A percentile compares a stretch with the other conserved stretches of the same genome.
phyloP scores from a whole-genome alignment of 2,797 vertebrate genomes.

The Tiaroga cobitis region DNA sequence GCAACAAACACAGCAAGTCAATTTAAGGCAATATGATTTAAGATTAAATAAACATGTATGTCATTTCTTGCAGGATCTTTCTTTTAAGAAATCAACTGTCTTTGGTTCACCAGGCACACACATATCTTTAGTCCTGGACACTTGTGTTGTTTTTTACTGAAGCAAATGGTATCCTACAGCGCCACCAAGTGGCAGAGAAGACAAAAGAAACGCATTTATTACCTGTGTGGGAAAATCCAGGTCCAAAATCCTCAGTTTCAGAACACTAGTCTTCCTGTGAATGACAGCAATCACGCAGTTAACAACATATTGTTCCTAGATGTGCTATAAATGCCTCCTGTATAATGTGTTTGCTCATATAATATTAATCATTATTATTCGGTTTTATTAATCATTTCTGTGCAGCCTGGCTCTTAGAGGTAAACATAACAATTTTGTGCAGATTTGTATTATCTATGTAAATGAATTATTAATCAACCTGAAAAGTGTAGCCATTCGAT shows the following conservation, averaged over 20 bases:
- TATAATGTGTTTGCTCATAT: neutral
- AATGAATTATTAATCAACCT: neutral
- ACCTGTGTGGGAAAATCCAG: slow-evolving; percentile 64
- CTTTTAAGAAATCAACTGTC: neutral
- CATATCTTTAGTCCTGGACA: neutral
- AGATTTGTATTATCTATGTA: neutral
- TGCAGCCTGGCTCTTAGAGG: neutral
- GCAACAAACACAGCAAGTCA: neutral
- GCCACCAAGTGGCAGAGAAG: slow-evolving; percentile 70
- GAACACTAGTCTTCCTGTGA: slow-evolving; percentile 66
- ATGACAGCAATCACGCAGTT: slow-evolving; percentile 45
- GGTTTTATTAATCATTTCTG: neutral
- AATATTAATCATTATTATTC: neutral
- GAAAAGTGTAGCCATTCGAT: neutral
- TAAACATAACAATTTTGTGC: neutral
- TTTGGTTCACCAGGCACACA: neutral
- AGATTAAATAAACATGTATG: neutral
- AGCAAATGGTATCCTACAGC: slow-evolving; percentile 54
- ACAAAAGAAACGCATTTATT: slow-evolving; percentile 55
- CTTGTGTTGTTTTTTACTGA: neutral
- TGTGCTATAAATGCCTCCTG: neutral
- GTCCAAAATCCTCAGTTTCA: slow-evolving; percentile 46
- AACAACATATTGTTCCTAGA: slow-evolving; percentile 20
- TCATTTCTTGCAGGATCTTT: neutral
- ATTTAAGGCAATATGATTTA: neutral